These are phyloP conservation scores for Miltochrista miniata DNA, from an alignment of 2,888 invertebrate species.

Conservation along the genomic window DNA sequence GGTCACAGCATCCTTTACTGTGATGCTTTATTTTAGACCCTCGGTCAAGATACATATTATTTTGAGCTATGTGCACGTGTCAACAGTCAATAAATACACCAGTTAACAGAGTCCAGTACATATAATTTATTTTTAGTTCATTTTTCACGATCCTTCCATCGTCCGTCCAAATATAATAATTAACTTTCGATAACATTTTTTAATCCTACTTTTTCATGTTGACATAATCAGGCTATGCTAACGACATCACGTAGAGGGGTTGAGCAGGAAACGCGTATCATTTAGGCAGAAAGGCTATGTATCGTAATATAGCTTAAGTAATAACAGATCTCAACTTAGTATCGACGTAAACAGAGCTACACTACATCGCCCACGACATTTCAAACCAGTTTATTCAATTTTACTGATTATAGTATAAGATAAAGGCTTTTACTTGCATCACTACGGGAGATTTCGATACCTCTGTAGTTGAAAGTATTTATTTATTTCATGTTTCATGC, in stretches of 20 bases:
- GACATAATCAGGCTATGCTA: conserved; percentile 1
- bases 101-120: too few relatives aligned
- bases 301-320: conserved; percentile 12
- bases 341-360: conserved; percentile 1
- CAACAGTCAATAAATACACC: too few relatives aligned
- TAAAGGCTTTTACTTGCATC: background rate
- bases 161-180: too few relatives aligned
- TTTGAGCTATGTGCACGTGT: too few relatives aligned
- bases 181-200: too few relatives aligned
- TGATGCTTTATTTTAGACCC: too few relatives aligned
- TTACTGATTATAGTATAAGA: background rate
- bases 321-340: conserved; percentile 1
- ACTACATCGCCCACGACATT: conserved; percentile 5
- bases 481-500: background rate
- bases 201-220: background rate
- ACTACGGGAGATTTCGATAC: background rate
- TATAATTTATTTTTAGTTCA: too few relatives aligned
- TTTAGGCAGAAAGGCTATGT: conserved; percentile 4
- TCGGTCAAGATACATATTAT: too few relatives aligned
- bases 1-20: too few relatives aligned
- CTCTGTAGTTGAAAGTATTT: background rate
- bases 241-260: background rate
- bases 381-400: conserved; percentile 6
- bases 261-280: conserved; percentile 6
- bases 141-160: too few relatives aligned